A percentile compares a stretch with the other conserved stretches of the same genome.
These are phyloP conservation scores for Hemicordylus capensis DNA, from an alignment of 2,113 vertebrate genomes.

Conservation along the genomic window DNA sequence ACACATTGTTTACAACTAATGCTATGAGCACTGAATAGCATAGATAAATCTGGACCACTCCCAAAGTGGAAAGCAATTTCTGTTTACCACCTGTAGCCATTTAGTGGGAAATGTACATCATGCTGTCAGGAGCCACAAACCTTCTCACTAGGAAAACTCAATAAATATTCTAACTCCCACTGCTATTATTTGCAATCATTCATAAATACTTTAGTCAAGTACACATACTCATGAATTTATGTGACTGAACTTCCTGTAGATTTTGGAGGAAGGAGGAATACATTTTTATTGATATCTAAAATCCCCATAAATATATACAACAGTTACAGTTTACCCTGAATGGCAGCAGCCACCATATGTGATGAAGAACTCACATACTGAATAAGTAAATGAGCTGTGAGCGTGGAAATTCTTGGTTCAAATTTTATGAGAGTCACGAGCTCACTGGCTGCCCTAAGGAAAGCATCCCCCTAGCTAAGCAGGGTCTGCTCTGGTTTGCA, in stretches of 20 bases:
- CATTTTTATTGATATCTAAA: conserved; percentile 17
- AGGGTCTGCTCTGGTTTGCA: no score
- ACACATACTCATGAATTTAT: neutral
- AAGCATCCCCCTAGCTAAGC: no score
- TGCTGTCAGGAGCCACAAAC: conserved; percentile 45
- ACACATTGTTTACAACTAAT: neutral
- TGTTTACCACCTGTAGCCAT: conserved; percentile 43
- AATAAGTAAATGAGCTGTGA: neutral
- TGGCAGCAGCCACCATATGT: neutral
- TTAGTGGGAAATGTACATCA: conserved; percentile 42
- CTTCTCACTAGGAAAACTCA: conserved; percentile 6
- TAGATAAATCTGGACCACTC: conserved; percentile 49
- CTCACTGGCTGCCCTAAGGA: no score
- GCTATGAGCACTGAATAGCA: conserved; percentile 7
- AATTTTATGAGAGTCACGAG: neutral
- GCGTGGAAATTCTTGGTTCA: no score
- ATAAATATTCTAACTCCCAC: conserved; percentile 46
- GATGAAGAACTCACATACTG: neutral
- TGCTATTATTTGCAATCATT: conserved; percentile 22
- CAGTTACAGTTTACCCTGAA: neutral
- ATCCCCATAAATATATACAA: neutral
- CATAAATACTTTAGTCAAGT: neutral
- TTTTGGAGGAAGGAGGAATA: neutral
- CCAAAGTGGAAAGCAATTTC: conserved; percentile 52
- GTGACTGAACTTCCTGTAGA: neutral